Base-by-base conservation (phyloP, 2,888 invertebrate genomes). In the Linyphia triangularis region DNA sequence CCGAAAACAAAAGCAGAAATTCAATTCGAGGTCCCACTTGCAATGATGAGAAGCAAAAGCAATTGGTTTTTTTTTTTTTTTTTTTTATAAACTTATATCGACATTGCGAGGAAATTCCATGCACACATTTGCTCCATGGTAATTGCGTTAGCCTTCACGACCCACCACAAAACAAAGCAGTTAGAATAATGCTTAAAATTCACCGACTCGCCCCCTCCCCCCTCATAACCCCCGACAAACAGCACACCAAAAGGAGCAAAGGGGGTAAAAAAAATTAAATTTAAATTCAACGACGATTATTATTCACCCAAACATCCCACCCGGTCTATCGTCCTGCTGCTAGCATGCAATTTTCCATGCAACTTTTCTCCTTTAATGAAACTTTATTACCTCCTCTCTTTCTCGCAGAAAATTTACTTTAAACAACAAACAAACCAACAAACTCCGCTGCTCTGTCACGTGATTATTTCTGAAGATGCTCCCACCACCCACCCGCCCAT, bases 211-310 rank as follows among this genome's bases (percentile, higher is more conserved):
- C 33, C 33, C 51, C 51, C 51, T 16, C 43, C 43, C 51, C 51
- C 51, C n/a, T 16, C n/a, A 51, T n/a, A 51, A 51, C 51, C 51
- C 51, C n/a, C n/a, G 13, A 51, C 51, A 51, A 51, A 51, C n/a
- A 51, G 51, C 13, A 51, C n/a, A 16, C 5, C 13, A 51, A 3
- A n/a, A n/a, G n/a, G 51, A n/a, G 43, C 5, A 33, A 9, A n/a
- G 9, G 33, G 9, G 33, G 9, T 4, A 16, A 51, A 78, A 85
- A 85, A 88, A 82, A 75, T 88, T 59, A 73, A 88, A 88, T 88
- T 88, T 82, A 88, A 88, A 88, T 88, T 81, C 86, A 59, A 59
- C 86, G 81, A 88, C 73, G 81, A 88, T 88, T 88, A 88, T 88
- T 88, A 88, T 88, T 88, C 86, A 75, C 57, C 81, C 67, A 65